These are phyloP conservation scores for Mimumesa dahlbomi DNA, from an alignment of 2,888 invertebrate species.

Conservation along the genomic window DNA sequence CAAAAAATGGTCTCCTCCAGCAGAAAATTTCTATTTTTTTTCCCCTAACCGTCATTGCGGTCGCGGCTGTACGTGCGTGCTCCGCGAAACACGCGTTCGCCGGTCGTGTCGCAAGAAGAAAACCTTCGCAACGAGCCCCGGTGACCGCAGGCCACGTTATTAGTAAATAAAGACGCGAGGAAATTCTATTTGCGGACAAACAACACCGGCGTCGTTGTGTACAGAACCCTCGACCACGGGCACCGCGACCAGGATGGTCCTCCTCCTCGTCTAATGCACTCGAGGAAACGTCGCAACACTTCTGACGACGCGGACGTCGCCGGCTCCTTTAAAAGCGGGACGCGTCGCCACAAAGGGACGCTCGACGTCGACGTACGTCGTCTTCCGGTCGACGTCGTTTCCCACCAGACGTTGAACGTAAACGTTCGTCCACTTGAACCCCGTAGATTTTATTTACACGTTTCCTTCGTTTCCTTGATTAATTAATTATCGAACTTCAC, in stretches of 20 bases:
- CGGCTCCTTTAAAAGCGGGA: slow-evolving; percentile 27
- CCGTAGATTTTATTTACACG: no score
- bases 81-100: background rate
- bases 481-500: no score
- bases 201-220: slow-evolving; percentile 55
- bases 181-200: slow-evolving; percentile 67
- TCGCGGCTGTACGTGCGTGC: background rate
- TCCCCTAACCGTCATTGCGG: slow-evolving; percentile 41
- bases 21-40: no score
- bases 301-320: slow-evolving; percentile 27
- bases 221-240: slow-evolving; percentile 60
- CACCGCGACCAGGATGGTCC: slow-evolving; percentile 42
- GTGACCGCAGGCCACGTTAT: slow-evolving; percentile 56
- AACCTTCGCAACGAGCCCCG: slow-evolving; percentile 20
- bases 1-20: no score
- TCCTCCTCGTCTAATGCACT: slow-evolving; percentile 63
- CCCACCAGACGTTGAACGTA: no score
- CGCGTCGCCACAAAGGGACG: slow-evolving; percentile 22
- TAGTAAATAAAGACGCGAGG: slow-evolving; percentile 67
- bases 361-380: background rate
- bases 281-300: slow-evolving; percentile 48
- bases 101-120: slow-evolving; percentile 13
- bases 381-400: no score
- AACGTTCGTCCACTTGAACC: no score
- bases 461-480: no score